Evolutionary conservation across 2,113 vertebrate species (phyloP).

Genomic region (Podilymbus podiceps): DNA sequence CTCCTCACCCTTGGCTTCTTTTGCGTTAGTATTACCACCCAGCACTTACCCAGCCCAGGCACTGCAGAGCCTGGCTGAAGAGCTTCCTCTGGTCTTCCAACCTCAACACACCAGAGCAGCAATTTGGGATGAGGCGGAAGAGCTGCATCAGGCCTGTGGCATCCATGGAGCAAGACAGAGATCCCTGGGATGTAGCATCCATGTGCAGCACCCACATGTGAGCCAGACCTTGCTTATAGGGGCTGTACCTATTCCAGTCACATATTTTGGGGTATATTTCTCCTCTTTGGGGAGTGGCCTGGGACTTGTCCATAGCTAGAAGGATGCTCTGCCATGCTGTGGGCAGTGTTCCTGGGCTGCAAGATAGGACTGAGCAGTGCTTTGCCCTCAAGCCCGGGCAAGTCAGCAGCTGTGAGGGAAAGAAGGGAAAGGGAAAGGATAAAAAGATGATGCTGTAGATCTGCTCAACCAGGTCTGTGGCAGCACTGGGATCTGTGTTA

Average conservation of each 20-base stretch:
- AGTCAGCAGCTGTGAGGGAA: not conserved
- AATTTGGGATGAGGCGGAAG: not conserved
- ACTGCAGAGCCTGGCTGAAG: not conserved
- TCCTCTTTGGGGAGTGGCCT: not conserved
- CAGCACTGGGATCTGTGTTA: not conserved
- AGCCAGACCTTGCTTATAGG: not conserved
- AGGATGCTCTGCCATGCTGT: not conserved
- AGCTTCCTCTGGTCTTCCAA: not conserved
- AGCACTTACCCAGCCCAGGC: not conserved
- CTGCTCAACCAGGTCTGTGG: not conserved
- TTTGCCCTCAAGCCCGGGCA: not conserved
- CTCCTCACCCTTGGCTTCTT: not conserved
- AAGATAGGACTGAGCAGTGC: not conserved
- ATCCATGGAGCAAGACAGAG: rapidly evolving
- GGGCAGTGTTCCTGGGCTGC: not conserved
- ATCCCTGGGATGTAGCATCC: not conserved
- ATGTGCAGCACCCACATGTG: rapidly evolving
- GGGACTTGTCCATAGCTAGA: not conserved
- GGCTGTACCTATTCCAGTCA: too few species aligned
- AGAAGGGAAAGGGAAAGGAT: not conserved
- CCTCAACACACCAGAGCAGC: not conserved
- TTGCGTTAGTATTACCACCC: not conserved
- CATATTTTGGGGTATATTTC: not conserved
- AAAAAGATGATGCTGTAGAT: not conserved
- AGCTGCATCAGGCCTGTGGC: rapidly evolving